Conservation (phyloP, 2,113 vertebrate species). For the Aphelocoma coerulescens region DNA sequence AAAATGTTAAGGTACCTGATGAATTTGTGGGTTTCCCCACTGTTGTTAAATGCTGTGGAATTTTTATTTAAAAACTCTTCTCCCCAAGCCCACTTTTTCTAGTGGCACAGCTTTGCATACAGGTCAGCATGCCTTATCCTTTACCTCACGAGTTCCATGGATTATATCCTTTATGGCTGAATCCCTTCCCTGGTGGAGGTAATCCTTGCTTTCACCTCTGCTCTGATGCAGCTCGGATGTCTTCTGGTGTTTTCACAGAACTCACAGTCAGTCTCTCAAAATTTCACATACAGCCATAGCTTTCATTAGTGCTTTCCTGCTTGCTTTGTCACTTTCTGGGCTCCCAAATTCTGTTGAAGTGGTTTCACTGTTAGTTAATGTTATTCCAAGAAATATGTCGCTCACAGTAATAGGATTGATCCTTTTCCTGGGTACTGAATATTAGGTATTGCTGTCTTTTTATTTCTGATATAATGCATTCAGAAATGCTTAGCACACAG, state of each 20-base stretch:
- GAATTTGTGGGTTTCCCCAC: background rate
- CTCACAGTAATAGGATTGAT: background rate
- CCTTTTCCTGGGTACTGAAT: background rate
- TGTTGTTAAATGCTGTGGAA: background rate
- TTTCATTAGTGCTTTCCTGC: background rate
- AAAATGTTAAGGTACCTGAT: background rate
- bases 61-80: background rate
- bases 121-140: background rate
- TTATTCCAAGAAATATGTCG: background rate
- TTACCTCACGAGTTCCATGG: background rate
- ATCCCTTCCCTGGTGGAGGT: background rate
- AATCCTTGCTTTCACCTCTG: background rate
- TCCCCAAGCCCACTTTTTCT: background rate
- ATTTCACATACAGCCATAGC: background rate
- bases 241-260: background rate
- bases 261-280: accelerated
- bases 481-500: background rate
- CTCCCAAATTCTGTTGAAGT: background rate
- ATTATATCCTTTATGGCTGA: background rate
- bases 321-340: background rate
- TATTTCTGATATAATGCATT: background rate
- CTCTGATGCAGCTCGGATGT: background rate
- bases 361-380: background rate
- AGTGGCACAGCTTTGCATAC: background rate
- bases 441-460: background rate